Evolutionary conservation across 1,140 invertebrate species (phyloP).

Genomic region (Coptotermes formosanus): DNA sequence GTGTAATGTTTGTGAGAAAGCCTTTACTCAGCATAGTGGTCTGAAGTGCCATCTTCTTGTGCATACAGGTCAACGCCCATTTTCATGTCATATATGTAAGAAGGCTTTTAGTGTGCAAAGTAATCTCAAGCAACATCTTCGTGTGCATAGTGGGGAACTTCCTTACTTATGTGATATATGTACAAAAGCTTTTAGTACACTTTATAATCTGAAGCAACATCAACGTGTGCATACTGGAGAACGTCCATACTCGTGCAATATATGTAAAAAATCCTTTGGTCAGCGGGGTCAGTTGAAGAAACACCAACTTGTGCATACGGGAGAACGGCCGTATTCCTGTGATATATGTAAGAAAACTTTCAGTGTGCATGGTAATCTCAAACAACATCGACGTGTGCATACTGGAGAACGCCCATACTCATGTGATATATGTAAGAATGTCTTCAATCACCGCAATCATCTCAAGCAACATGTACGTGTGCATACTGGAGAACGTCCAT

Average conservation of each 20-base stretch:
- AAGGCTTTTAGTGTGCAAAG: constrained; percentile 77
- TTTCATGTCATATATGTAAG: constrained; percentile 63
- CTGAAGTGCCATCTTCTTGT: neutral
- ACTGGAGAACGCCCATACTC: constrained; percentile 79
- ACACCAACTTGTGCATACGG: constrained; percentile 81
- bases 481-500: constrained; percentile 71
- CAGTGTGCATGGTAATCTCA: constrained; percentile 74
- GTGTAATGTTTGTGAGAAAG: too few species aligned
- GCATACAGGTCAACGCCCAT: neutral
- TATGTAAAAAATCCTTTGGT: constrained; percentile 71
- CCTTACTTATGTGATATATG: constrained; percentile 79
- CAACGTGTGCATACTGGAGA: constrained; percentile 68
- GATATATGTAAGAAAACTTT: constrained; percentile 80
- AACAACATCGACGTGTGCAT: constrained; percentile 74
- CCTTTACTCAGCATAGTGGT: too few species aligned
- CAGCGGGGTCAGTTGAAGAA: constrained; percentile 77
- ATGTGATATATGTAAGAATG: constrained; percentile 72
- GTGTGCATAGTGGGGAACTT: constrained; percentile 76
- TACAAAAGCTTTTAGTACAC: constrained; percentile 75
- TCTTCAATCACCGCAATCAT: constrained; percentile 50
- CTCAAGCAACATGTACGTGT: constrained; percentile 77
- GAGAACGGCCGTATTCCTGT: constrained; percentile 75
- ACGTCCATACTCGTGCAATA: constrained; percentile 63
- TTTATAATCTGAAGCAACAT: constrained; percentile 83
- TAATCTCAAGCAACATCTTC: constrained; percentile 74